Percentiles rank a stretch among this genome's conserved stretches.
Evolutionary conservation across 2,888 invertebrate species (phyloP).

Genomic region (Drepanosiphum platanoidis): DNA sequence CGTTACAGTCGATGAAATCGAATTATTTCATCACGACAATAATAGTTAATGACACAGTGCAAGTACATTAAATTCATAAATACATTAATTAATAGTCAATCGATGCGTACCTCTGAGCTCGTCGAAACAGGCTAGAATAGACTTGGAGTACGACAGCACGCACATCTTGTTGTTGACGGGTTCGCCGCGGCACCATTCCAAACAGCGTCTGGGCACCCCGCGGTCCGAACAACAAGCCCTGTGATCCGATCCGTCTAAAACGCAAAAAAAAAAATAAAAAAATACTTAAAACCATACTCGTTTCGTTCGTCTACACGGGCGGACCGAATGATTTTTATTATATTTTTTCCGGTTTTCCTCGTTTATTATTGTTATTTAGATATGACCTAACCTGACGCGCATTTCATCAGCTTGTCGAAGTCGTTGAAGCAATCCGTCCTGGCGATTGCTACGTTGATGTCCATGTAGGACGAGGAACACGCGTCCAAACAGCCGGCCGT

Average conservation of each 20-base stretch:
- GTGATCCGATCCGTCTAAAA: slow-evolving; percentile 76
- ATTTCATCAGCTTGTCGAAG: slow-evolving; percentile 86
- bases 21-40: too few relatives aligned
- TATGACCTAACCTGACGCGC: slow-evolving; percentile 83
- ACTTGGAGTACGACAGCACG: slow-evolving; percentile 77
- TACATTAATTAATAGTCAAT: neutral
- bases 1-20: neutral
- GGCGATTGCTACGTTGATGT: slow-evolving; percentile 84
- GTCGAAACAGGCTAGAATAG: slow-evolving; percentile 84
- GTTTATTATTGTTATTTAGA: too few relatives aligned
- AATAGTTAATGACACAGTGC: too few relatives aligned
- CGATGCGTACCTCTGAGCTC: slow-evolving; percentile 73
- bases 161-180: slow-evolving; percentile 76
- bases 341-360: too few relatives aligned
- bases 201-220: slow-evolving; percentile 82
- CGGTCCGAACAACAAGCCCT: slow-evolving; percentile 83
- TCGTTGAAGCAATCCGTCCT: slow-evolving; percentile 83
- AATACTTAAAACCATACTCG: neutral
- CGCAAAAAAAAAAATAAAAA: neutral
- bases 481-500: slow-evolving; percentile 82
- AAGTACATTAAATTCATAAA: too few relatives aligned
- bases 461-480: slow-evolving; percentile 80
- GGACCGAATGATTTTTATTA: too few relatives aligned
- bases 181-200: slow-evolving; percentile 87
- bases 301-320: neutral